phyloP scores from a whole-genome alignment of 2,113 vertebrate species.

The Tenrec ecaudatus region DNA sequence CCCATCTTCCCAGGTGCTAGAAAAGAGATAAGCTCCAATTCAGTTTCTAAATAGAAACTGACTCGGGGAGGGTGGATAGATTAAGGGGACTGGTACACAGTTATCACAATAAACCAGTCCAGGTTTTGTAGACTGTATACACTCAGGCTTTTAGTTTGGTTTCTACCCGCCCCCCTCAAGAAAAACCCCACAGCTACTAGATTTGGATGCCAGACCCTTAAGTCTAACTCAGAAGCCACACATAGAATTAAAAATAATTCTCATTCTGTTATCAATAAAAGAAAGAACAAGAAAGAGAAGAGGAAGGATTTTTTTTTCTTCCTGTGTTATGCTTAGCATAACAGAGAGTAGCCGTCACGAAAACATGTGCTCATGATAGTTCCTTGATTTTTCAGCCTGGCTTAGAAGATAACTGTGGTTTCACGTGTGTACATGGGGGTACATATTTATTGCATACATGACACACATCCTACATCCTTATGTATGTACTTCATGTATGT shows the following conservation, averaged over 20 bases:
- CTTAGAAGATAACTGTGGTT: neutral
- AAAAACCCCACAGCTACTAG: neutral
- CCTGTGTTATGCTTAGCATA: neutral
- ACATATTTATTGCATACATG: no score
- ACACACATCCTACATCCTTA: no score
- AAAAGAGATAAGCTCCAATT: slow-evolving; percentile 74
- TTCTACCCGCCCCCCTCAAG: no score
- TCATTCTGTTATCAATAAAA: neutral
- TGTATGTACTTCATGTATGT: no score
- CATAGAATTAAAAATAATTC: neutral
- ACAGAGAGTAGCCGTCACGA: neutral
- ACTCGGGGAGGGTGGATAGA: neutral
- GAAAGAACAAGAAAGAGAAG: neutral
- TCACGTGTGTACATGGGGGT: neutral
- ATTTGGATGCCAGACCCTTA: neutral
- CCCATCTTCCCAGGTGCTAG: slow-evolving; percentile 70
- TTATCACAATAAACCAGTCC: slow-evolving; percentile 42
- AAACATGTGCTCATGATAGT: neutral
- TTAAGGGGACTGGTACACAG: slow-evolving; percentile 41
- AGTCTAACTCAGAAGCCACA: slow-evolving; percentile 6
- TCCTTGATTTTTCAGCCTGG: neutral
- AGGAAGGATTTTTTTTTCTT: no score
- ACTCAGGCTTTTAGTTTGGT: slow-evolving; percentile 13
- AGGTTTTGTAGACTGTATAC: neutral
- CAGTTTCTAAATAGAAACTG: slow-evolving; percentile 54